Conservation (phyloP, 2,113 vertebrate genomes). For the Pleuronectes platessa region DNA sequence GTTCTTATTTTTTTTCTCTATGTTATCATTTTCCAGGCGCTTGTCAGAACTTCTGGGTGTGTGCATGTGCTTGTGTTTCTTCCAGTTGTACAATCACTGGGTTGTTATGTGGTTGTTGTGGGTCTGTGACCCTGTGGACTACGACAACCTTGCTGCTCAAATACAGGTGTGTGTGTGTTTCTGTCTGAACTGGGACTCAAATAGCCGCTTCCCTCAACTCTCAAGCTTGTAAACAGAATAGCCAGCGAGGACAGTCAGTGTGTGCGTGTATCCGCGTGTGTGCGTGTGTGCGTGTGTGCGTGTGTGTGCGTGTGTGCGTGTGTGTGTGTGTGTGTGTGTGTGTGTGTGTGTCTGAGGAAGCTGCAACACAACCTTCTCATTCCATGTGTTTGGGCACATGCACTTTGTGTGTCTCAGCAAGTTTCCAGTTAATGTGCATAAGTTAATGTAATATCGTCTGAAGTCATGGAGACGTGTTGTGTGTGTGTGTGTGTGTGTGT, state of each 20-base stretch:
- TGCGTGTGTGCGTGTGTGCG: not conserved
- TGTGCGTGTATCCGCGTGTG: not conserved
- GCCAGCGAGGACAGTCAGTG: slow-evolving; percentile 22
- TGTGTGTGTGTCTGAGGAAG: not conserved
- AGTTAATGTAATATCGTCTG: not conserved
- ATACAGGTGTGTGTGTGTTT: slow-evolving; percentile 44
- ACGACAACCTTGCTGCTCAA: slow-evolving; percentile 18
- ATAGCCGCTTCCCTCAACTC: slow-evolving; percentile 41
- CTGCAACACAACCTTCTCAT: not conserved
- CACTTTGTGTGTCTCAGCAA: not conserved
- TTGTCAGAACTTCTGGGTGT: slow-evolving; percentile 6
- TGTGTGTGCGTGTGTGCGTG: not conserved
- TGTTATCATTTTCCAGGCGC: not conserved
- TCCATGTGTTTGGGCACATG: not conserved
- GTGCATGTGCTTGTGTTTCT: slow-evolving; percentile 16
- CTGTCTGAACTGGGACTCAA: slow-evolving; percentile 28
- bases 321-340: not conserved
- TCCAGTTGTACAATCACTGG: not conserved
- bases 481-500: slow-evolving; percentile 29
- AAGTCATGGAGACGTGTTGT: slow-evolving; percentile 15
- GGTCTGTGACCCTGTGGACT: slow-evolving; percentile 14
- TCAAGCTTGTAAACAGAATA: slow-evolving; percentile 68
- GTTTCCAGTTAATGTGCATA: not conserved
- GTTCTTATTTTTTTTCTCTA: not conserved
- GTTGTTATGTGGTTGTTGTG: slow-evolving; percentile 1